A percentile compares a stretch with the other conserved stretches of the same genome.
Conservation (phyloP, 2,797 vertebrate genomes). For the Microctenopoma lineatum region DNA sequence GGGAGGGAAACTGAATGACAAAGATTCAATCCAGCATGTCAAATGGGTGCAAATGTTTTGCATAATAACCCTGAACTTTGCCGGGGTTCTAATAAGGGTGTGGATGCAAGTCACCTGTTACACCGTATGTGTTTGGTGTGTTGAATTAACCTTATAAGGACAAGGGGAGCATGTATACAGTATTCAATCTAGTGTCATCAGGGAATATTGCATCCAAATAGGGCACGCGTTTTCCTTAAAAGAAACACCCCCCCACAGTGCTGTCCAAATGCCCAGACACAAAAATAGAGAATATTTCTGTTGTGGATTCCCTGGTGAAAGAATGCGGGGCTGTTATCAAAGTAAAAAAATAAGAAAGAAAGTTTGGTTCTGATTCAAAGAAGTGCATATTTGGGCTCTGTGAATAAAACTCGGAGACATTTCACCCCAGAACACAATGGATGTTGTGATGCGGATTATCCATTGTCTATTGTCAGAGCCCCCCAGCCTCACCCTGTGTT, state of each 20-base stretch:
- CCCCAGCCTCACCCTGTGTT: constrained; percentile 64
- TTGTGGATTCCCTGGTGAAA: constrained; percentile 61
- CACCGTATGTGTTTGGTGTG: background rate
- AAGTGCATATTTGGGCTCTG: constrained; percentile 63
- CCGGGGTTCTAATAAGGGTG: constrained; percentile 7
- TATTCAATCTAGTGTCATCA: constrained; percentile 19
- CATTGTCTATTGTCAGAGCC: constrained; percentile 78
- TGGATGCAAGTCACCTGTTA: background rate
- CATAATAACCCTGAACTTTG: constrained; percentile 43
- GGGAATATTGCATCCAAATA: constrained; percentile 33
- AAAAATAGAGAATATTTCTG: constrained; percentile 57
- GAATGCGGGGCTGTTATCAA: constrained; percentile 45
- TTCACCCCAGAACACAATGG: constrained; percentile 70
- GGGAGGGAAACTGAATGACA: constrained; percentile 32
- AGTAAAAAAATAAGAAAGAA: constrained; percentile 16
- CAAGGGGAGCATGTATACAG: constrained; percentile 13
- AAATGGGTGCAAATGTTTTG: constrained; percentile 20
- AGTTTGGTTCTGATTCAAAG: constrained; percentile 55
- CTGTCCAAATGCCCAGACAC: constrained; percentile 19
- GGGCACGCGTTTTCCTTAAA: constrained; percentile 27
- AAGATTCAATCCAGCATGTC: constrained; percentile 32
- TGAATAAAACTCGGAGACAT: constrained; percentile 61
- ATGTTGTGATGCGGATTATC: constrained; percentile 66
- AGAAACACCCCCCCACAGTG: constrained; percentile 19
- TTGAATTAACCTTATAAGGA: constrained; percentile 57